These are phyloP conservation scores for Hyperoplus lanceolatus DNA, from an alignment of 2,797 vertebrate species.

Conservation along the genomic window DNA sequence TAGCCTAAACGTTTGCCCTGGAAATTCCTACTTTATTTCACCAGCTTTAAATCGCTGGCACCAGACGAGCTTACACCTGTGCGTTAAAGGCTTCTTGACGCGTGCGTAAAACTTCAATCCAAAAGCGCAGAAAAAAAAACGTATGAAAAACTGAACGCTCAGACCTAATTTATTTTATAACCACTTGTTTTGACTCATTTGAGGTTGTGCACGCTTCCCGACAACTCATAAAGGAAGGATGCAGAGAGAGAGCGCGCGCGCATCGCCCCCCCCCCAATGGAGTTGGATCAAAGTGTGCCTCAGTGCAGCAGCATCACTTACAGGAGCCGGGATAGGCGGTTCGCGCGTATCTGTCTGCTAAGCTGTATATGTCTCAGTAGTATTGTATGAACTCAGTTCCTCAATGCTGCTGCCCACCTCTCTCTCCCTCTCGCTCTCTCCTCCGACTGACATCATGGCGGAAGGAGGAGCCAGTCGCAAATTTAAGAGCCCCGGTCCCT, in stretches of 20 bases:
- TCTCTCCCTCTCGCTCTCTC: constrained; percentile 77
- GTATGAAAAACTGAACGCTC: constrained; percentile 51
- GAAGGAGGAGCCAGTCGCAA: constrained; percentile 85
- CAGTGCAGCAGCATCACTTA: constrained; percentile 87
- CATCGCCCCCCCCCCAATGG: constrained; percentile 80
- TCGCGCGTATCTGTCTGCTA: constrained; percentile 84
- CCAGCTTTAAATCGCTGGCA: constrained; percentile 31
- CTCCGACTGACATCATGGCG: constrained; percentile 89
- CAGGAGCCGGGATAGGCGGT: constrained; percentile 85
- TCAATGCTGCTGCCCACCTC: constrained; percentile 83
- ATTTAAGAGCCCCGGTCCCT: constrained; percentile 81
- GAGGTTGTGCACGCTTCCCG: constrained; percentile 52
- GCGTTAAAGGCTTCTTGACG: constrained; percentile 51
- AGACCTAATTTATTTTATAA: constrained; percentile 53
- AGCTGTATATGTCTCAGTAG: constrained; percentile 87
- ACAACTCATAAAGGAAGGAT: constrained; percentile 71
- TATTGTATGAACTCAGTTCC: constrained; percentile 87
- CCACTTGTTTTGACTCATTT: constrained; percentile 70
- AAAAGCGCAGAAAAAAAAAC: constrained; percentile 41
- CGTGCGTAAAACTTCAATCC: constrained; percentile 76
- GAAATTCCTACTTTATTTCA: constrained; percentile 49
- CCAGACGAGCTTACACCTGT: constrained; percentile 40
- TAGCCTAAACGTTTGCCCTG: constrained; percentile 53
- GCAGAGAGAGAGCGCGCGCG: constrained; percentile 76
- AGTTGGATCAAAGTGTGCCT: constrained; percentile 86